Percentiles rank a stretch among this genome's conserved stretches.
Conservation (phyloP, 2,888 invertebrate species). For the Tenodera sinensis region DNA sequence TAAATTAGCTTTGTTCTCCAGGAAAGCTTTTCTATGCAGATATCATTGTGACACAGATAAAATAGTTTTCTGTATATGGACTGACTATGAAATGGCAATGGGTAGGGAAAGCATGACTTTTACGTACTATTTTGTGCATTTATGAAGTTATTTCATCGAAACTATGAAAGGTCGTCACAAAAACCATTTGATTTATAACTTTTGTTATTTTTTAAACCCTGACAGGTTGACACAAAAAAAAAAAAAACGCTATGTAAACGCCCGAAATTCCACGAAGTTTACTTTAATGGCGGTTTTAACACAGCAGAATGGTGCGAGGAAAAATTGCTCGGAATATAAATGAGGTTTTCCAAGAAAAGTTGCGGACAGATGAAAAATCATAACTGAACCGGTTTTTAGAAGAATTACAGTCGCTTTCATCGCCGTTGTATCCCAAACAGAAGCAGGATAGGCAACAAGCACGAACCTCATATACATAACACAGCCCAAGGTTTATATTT, state of each 20-base stretch:
- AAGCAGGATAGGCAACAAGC: background rate
- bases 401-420: background rate
- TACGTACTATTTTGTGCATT: no score
- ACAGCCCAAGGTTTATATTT: background rate
- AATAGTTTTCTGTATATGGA: no score
- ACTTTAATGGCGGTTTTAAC: background rate
- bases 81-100: no score
- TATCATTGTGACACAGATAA: no score
- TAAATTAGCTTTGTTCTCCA: no score
- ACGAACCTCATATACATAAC: background rate
- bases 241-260: background rate
- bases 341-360: background rate
- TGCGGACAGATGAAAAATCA: background rate
- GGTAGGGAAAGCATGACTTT: no score
- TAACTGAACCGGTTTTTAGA: background rate
- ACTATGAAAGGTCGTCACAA: no score
- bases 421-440: background rate
- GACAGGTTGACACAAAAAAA: background rate
- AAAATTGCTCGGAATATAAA: background rate
- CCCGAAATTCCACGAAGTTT: background rate
- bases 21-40: no score
- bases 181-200: no score
- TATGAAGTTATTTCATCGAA: no score
- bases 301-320: background rate
- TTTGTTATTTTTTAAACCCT: no score